Evolutionary conservation across 2,113 vertebrate genomes (phyloP), one percentile per base, ranked within the genome.

Genomic region (Miniopterus natalensis): DNA sequence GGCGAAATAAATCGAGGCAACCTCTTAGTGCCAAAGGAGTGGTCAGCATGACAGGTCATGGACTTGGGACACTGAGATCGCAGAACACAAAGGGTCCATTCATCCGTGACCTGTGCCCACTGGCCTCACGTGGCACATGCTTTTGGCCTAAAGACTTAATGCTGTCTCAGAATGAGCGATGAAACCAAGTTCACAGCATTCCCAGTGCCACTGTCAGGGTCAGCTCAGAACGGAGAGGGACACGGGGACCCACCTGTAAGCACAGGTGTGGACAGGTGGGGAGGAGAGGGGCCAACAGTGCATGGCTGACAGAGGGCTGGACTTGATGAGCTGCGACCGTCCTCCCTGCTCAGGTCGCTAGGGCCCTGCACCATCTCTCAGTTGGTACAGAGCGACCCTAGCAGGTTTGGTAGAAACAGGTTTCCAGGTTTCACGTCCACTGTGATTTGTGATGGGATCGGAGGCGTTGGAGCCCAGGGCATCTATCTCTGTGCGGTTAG

Each of bases 271-370:
- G 27, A 23, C 36, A 12, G 15, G 12, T 15, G 66, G 42, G 49
- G 25, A 7, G 27, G 42, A 20, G 2, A 12, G 4, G 40, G 66
- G 21, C 21, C 10, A 8, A 11, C 0, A 8, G 23, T 6, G 0
- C 11, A n/a, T 31, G n/a, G 29, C 59, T 51, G 63, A 29, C 9
- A 20, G 27, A 21, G 42, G 15, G n/a, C 49, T 25, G 18, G 66
- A 14, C 7, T 15, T 4, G 8, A 18, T 0, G 9, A 55, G 18
- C n/a, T 20, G 21, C 5, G 2, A 6, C 53, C 14, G 1, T 27
- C 45, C 14, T 29, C 25, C 11, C 7, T 25, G 47, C 14, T 49
- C 20, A 55, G 65, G 29, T 51, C 14, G 11, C 17, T 1, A 1
- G 8, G 53, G 10, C 27, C 23, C 15, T 2, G 1, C 15, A 25